Percentiles rank a stretch among this genome's conserved stretches.
Conservation (phyloP, 1,140 invertebrate genomes). For the Druon quercuslanigerum region DNA sequence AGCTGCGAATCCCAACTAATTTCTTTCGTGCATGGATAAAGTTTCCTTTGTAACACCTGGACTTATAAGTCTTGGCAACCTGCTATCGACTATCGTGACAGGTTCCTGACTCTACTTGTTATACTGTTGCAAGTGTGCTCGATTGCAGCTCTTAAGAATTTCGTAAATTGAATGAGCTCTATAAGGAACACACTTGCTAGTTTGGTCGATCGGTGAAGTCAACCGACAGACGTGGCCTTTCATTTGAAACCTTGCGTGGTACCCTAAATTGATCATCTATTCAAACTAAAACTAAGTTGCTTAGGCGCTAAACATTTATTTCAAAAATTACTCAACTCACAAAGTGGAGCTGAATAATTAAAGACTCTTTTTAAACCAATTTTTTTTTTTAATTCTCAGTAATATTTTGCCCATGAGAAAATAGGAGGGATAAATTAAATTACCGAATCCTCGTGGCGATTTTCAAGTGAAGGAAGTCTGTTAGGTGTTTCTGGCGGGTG, state of each 20-base stretch:
- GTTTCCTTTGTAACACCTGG: slow-evolving; percentile 49
- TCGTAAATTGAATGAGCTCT: slow-evolving; percentile 4
- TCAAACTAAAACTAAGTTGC: too few relatives aligned
- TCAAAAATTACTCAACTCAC: too few relatives aligned
- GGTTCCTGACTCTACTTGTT: not conserved
- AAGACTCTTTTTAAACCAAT: too few relatives aligned
- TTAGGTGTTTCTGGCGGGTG: slow-evolving; percentile 66
- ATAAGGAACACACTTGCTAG: not conserved
- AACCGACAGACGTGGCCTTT: too few relatives aligned
- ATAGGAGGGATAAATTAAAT: slow-evolving; percentile 52
- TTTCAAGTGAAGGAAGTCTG: slow-evolving; percentile 70
- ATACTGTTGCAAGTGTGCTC: slow-evolving; percentile 13
- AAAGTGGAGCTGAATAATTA: too few relatives aligned
- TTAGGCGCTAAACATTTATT: too few relatives aligned
- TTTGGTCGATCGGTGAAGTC: too few relatives aligned
- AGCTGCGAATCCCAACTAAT: slow-evolving; percentile 49
- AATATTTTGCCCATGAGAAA: too few relatives aligned
- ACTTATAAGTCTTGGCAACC: slow-evolving; percentile 59
- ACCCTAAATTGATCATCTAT: too few relatives aligned
- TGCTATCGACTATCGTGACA: slow-evolving; percentile 46
- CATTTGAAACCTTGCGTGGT: too few relatives aligned
- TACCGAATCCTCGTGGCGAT: slow-evolving; percentile 56
- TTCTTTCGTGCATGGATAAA: slow-evolving; percentile 52
- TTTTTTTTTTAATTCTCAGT: too few relatives aligned
- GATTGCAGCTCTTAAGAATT: slow-evolving; percentile 4